These are phyloP conservation scores for Heliconius eleuchia DNA, from an alignment of 1,140 invertebrate genomes.

Conservation along the genomic window DNA sequence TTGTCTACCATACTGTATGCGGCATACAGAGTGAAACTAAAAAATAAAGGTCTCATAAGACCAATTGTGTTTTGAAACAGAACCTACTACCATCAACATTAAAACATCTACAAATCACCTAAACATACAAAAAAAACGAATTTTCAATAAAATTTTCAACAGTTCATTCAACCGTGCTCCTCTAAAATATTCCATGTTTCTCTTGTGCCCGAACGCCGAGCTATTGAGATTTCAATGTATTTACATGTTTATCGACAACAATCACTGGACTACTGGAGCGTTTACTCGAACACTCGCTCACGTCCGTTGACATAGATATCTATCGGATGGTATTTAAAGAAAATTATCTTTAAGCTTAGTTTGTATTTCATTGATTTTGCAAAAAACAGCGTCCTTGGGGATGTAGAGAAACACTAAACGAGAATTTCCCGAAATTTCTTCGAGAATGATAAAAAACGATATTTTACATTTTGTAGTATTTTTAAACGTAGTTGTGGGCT, in stretches of 20 bases:
- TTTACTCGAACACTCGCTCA: constrained; percentile 6
- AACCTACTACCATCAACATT: background rate
- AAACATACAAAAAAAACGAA: background rate
- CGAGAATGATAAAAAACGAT: no score
- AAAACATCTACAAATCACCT: background rate
- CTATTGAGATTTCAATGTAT: constrained; percentile 30
- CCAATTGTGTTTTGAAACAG: background rate
- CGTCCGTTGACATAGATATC: constrained; percentile 37
- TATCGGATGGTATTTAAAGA: background rate
- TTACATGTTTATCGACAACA: constrained; percentile 34
- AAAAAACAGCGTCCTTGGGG: no score
- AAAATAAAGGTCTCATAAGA: background rate
- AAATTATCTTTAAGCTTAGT: no score
- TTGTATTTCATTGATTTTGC: no score
- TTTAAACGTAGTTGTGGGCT: no score
- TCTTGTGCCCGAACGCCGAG: background rate
- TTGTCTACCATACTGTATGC: no score
- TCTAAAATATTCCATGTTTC: constrained; percentile 19
- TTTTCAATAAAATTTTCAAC: background rate
- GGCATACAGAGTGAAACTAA: no score
- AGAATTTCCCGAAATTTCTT: no score
- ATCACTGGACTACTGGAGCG: constrained; percentile 16
- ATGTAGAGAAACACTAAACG: no score
- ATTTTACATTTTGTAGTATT: no score
- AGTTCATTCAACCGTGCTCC: constrained; percentile 1